Evolutionary conservation across 1,140 invertebrate genomes (phyloP).

Genomic region (Drosophila pectinifera): DNA sequence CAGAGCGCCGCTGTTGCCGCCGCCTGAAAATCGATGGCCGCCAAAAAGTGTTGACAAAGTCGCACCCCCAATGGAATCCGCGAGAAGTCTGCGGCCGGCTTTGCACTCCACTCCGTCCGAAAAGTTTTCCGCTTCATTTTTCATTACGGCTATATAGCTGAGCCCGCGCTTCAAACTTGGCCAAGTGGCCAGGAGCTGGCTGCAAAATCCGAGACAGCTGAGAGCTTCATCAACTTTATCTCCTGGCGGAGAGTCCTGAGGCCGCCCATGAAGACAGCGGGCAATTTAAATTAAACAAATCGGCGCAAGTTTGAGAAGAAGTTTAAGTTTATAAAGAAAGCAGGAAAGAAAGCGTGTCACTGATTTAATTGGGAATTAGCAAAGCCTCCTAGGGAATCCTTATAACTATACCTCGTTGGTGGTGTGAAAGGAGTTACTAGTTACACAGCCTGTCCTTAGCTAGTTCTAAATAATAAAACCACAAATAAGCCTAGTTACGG

Average conservation of each 20-base stretch:
- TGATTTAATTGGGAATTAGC: too few relatives aligned
- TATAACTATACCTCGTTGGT: too few relatives aligned
- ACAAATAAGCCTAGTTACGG: constrained; percentile 37
- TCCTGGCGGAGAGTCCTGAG: background rate
- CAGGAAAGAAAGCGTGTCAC: too few relatives aligned
- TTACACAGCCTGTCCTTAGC: too few relatives aligned
- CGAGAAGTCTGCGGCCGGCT: constrained; percentile 49
- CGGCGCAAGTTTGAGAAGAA: background rate
- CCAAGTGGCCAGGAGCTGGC: constrained; percentile 20
- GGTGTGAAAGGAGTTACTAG: too few relatives aligned
- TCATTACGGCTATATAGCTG: constrained; percentile 54
- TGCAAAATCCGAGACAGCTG: background rate
- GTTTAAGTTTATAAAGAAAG: too few relatives aligned
- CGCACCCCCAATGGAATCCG: constrained; percentile 12
- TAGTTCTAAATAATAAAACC: background rate
- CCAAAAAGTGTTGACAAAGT: constrained; percentile 55
- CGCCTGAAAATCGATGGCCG: constrained; percentile 46
- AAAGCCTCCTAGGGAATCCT: too few relatives aligned
- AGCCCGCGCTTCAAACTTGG: constrained; percentile 54
- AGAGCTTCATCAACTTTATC: constrained; percentile 18
- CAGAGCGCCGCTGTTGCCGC: background rate
- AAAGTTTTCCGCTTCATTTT: constrained; percentile 74
- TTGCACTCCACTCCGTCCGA: constrained; percentile 2
- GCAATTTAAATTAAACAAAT: constrained; percentile 23
- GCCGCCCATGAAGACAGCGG: constrained; percentile 4